These are phyloP conservation scores for Brienomyrus longianalis DNA, from an alignment of 2,113 vertebrate genomes.

Conservation along the genomic window DNA sequence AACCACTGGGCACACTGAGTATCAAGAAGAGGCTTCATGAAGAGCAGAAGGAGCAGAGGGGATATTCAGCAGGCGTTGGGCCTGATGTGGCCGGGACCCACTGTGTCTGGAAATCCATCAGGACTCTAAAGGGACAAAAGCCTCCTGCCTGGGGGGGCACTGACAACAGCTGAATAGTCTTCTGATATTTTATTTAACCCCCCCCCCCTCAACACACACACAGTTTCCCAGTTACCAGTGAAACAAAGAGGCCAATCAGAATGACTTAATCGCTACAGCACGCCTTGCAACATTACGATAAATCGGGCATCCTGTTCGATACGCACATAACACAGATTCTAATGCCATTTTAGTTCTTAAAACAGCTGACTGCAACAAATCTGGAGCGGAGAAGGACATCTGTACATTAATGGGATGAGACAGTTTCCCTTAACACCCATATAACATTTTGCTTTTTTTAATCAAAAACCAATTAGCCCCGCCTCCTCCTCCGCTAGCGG, in stretches of 20 bases:
- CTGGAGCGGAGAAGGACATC: slow-evolving; percentile 10
- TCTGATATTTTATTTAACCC: background rate
- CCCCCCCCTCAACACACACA: background rate
- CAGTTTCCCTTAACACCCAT: slow-evolving; percentile 3
- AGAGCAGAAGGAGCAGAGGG: background rate
- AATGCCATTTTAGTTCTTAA: background rate
- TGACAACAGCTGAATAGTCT: background rate
- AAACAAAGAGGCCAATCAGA: background rate
- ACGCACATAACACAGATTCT: background rate
- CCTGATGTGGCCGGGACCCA: background rate
- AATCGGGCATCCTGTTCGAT: background rate
- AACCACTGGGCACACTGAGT: background rate
- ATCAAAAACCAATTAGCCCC: background rate
- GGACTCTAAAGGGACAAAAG: background rate
- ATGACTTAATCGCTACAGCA: background rate
- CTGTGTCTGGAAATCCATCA: background rate
- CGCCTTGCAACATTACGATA: slow-evolving; percentile 15
- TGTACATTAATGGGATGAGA: background rate
- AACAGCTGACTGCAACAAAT: background rate
- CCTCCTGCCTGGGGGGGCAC: background rate
- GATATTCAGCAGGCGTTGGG: background rate
- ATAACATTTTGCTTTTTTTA: background rate
- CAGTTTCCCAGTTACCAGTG: background rate
- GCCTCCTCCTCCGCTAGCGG: background rate
- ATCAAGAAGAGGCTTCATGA: background rate